phyloP scores from a whole-genome alignment of 2,888 invertebrate genomes.

The Sinhomidia bicolor region DNA sequence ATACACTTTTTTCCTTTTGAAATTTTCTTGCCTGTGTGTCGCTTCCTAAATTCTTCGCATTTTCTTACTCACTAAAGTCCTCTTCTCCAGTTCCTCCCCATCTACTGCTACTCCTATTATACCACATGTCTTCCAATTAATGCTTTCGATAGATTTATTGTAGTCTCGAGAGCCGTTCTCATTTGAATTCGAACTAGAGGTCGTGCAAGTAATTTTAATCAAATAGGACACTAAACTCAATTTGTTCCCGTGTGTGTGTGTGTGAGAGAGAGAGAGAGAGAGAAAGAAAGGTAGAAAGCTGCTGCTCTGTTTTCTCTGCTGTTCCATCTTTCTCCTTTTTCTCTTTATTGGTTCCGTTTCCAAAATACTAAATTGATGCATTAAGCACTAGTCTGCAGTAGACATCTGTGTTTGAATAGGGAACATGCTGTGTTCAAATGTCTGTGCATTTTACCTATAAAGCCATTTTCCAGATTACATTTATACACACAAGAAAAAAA shows the following conservation, averaged over 20 bases:
- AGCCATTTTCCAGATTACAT: conserved; percentile 28
- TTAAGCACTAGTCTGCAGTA: not conserved
- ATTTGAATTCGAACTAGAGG: conserved; percentile 76
- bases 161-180: conserved; percentile 74
- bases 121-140: conserved; percentile 74
- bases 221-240: conserved; percentile 79
- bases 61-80: not conserved
- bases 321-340: not conserved
- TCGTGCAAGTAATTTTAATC: conserved; percentile 80
- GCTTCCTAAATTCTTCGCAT: conserved; percentile 6
- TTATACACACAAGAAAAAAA: too few relatives aligned
- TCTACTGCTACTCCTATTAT: not conserved
- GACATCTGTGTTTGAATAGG: not conserved
- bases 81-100: not conserved
- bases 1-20: not conserved
- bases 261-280: conserved; percentile 8
- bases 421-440: not conserved
- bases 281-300: conserved; percentile 27
- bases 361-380: not conserved
- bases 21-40: conserved; percentile 6
- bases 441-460: conserved; percentile 1
- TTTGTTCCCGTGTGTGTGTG: conserved; percentile 69
- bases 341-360: conserved; percentile 24
- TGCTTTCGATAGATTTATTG: conserved; percentile 76
- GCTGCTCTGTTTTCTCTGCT: not conserved